phyloP scores from a whole-genome alignment of 2,113 vertebrate genomes.

The Chlamydotis undulata region DNA sequence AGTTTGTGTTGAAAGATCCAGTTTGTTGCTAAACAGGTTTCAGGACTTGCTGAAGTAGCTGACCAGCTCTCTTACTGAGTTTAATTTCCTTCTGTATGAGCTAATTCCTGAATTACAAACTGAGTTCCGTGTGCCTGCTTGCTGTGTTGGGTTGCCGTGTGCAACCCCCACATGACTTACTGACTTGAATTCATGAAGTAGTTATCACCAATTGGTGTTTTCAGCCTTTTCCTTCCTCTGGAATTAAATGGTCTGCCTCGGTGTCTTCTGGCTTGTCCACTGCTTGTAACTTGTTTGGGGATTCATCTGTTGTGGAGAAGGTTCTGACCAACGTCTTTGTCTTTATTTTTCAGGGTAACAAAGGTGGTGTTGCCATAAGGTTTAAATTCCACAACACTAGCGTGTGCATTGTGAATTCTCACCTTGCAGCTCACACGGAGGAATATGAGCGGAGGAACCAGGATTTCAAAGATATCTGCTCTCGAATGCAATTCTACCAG shows the following conservation, averaged over 20 bases:
- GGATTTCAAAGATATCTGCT: conserved; percentile 94
- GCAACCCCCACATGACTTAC: not conserved
- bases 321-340: not conserved
- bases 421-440: conserved; percentile 91
- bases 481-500: conserved; percentile 87
- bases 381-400: conserved; percentile 94
- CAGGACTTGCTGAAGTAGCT: not conserved
- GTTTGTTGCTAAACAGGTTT: not conserved
- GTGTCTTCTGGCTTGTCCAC: not conserved
- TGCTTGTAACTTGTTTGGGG: not conserved
- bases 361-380: conserved; percentile 91
- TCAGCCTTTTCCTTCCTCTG: not conserved
- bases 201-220: not conserved
- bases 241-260: not conserved
- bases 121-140: not conserved
- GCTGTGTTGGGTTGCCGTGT: not conserved
- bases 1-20: not conserved
- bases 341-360: conserved; percentile 87
- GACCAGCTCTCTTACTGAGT: not conserved
- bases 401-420: conserved; percentile 92
- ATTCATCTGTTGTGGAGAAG: not conserved
- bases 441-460: conserved; percentile 94
- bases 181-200: not conserved
- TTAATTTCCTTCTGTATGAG: not conserved
- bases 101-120: not conserved